Evolutionary conservation across 2,113 vertebrate genomes (phyloP), one percentile per base, ranked within the genome.

Genomic region (Tonatia bakeri): DNA sequence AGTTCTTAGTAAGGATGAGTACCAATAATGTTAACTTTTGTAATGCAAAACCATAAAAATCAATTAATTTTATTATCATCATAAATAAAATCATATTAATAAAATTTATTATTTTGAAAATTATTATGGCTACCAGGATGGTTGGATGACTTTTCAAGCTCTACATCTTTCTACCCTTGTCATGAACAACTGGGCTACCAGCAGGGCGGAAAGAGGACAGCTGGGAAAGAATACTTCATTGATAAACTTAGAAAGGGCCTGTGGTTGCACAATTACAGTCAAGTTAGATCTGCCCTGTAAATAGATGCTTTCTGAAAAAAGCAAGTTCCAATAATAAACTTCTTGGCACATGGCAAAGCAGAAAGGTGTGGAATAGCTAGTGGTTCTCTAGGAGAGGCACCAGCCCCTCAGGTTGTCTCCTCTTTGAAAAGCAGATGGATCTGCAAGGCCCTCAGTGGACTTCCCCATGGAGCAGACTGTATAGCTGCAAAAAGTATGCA

Each of bases 11-110:
- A 61, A 43, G 67, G 75, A 15, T 47, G 43, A 40, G 43, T 50
- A 89, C 90, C 91, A 94, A 96, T 96, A 96, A 96, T 93, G 91
- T 90, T 96, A 96, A 92, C 91, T 94, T 94, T 94, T 93, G 22
- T 26, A 59, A 90, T 69, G 5, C 36, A 96, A 96, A 69, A 67
- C 38, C 82, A 92, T 97, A 95, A 97, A 85, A 92, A 96, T 79
- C 86, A 89, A 96, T 96, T 97, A 92, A 95, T 83, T 94, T 96
- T 95, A 96, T 86, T 83, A 87, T 85, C 75, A 96, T 54, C 45
- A 89, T 96, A 95, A 96, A 96, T 96, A 94, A 94, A 95, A 88
- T 69, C 45, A 40, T 70, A 91, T 91, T 95, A 83, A 93, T 31
- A 86, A 31, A 96, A 94, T 87, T 47, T 72, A 65, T 96, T 76